Evolutionary conservation across 2,888 invertebrate genomes (phyloP), one percentile per base, ranked within the genome.

Genomic region (Lamproptera curius): DNA sequence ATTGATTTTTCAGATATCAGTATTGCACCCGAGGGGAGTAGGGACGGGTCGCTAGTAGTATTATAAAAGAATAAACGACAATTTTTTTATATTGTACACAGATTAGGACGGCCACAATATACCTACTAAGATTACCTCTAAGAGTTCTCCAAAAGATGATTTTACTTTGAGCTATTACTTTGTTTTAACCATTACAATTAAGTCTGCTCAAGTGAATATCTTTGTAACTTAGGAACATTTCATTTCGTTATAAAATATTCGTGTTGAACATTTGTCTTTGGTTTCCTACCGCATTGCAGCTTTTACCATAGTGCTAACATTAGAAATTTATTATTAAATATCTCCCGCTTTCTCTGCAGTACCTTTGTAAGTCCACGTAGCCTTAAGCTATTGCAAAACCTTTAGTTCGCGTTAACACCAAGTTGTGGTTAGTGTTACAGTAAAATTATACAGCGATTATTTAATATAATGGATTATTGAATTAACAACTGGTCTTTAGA

Each of bases 261-360:
- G 13, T 40, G 39, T 15, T 39, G 33, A 39, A 45, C 28, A 38
- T 33, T 10, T 26, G 20, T 36, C 26, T 36, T 23, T 23, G 31
- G 23, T 15, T 46, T 36, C 26, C n/a, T 37, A 35, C 10, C n/a
- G 3, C 23, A 8, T 3, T 4, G 5, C 28, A 37, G 11, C 34
- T 16, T 40, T 20, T 46, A 8, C 40, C 34, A 13, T 17, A 11
- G 8, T n/a, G n/a, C n/a, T 6, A 20, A 16, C 35, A 14, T 46
- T 46, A 36, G 46, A 34, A 36, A 36, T 46, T 28, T 39, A 41
- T 46, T 45, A 39, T 39, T 46, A 15, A 39, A 41, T 42, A 38
- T 20, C 20, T 11, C 42, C 3, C 17, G 20, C 47, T 47, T 47
- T 47, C 42, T 31, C 47, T 33, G 42, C 41, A 33, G 42, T 47